Base-by-base conservation (phyloP, 2,797 vertebrate species). In the Zalophus californianus region DNA sequence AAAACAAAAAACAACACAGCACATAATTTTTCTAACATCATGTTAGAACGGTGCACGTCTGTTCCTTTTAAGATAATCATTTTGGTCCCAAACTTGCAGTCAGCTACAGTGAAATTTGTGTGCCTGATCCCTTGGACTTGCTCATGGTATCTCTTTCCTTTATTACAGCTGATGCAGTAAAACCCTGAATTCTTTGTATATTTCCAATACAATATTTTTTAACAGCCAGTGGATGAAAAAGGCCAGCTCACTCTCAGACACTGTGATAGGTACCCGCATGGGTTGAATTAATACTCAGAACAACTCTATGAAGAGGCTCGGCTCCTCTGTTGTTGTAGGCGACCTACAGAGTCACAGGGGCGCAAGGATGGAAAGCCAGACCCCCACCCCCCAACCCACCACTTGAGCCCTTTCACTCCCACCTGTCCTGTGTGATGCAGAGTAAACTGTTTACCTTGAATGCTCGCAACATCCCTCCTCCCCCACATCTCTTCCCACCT, bases 61-160 rank as follows among this genome's bases (percentile, higher is more conserved):
- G 5, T 58, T 92, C 32, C 35, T 90, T 92, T 90, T 80, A 58
- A 58, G 87, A 60, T 54, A 82, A 64, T 68, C 2, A 52, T 27
- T 94, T 97, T 80, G 92, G n/a, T 72, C 82, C 44, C 48, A 96
- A 64, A 72, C 3, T 23, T 72, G 38, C 5, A 88, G 54, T 25
- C 56, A 77, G 1, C 25, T 66, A 60, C 20, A 92, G 7, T 35
- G 32, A 62, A 85, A 73, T n/a, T 95, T 52, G 83, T 80, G 70
- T 54, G 58, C 5, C 23, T 20, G 23, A 64, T 41, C 25, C 11
- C 54, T 79, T 75, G 32, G 27, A 83, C 16, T 92, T 77, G 15
- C 44, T 96, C 35, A 41, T 86, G n/a, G 18, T 68, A n/a, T 66
- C 54, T 84, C 11, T 85, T 96, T 92, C 16, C 85, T 78, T 60